phyloP scores from a whole-genome alignment of 2,888 invertebrate species.

The Brenthis ino region DNA sequence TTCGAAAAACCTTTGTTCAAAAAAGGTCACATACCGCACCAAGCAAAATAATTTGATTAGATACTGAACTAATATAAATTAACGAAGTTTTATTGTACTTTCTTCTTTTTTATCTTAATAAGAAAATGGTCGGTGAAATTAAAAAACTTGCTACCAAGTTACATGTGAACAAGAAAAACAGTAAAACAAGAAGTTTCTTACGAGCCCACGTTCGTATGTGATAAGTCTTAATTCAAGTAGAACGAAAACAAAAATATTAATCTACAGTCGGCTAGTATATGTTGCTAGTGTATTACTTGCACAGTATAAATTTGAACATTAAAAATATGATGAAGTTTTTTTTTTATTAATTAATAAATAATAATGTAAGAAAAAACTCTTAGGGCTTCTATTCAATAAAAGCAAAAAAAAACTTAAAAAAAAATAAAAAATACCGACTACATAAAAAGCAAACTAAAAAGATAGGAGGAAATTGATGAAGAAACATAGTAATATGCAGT shows the following conservation, averaged over 20 bases:
- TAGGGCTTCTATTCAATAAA: too few relatives aligned
- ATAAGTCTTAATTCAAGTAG: slow-evolving; percentile 2
- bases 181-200: slow-evolving; percentile 13
- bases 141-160: slow-evolving; percentile 44
- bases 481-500: too few relatives aligned
- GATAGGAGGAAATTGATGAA: too few relatives aligned
- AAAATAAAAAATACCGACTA: too few relatives aligned
- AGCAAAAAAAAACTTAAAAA: too few relatives aligned
- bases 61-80: slow-evolving; percentile 19
- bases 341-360: too few relatives aligned
- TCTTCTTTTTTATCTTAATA: slow-evolving; percentile 29
- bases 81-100: slow-evolving; percentile 35
- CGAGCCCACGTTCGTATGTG: neutral
- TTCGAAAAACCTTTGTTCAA: neutral
- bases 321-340: too few relatives aligned
- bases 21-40: neutral
- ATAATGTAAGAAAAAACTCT: too few relatives aligned
- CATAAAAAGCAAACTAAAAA: too few relatives aligned
- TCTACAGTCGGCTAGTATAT: slow-evolving; percentile 5
- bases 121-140: slow-evolving; percentile 42
- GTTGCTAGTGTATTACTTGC: neutral
- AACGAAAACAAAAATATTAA: slow-evolving; percentile 13
- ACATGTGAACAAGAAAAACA: slow-evolving; percentile 22
- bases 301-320: too few relatives aligned
- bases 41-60: slow-evolving; percentile 9